A percentile compares a stretch with the other conserved stretches of the same genome.
These are phyloP conservation scores for Lasioglossum figueresi DNA, from an alignment of 2,888 invertebrate species.

Conservation along the genomic window DNA sequence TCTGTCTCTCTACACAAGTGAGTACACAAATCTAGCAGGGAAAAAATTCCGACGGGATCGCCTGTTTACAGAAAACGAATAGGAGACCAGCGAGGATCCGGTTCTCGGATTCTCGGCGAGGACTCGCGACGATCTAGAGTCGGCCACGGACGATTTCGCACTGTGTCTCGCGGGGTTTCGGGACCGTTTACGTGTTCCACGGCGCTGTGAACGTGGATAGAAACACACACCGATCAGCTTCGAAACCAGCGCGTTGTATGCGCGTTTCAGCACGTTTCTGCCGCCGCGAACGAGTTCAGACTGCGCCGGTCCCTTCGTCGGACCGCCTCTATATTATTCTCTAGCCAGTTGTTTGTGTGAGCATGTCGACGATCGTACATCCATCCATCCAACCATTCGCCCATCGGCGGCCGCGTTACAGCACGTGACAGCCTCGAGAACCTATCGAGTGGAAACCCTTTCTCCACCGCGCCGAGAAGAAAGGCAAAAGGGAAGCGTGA, in stretches of 20 bases:
- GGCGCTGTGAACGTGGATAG: neutral
- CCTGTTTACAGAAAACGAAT: neutral
- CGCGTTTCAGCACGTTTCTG: neutral
- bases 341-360: slow-evolving; percentile 51
- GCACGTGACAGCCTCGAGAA: slow-evolving; percentile 54
- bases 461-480: slow-evolving; percentile 6
- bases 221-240: neutral
- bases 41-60: neutral
- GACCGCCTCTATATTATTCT: slow-evolving; percentile 71
- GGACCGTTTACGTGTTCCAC: neutral
- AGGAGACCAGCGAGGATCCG: neutral
- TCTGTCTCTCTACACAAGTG: neutral
- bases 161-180: neutral
- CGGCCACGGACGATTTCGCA: neutral
- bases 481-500: slow-evolving; percentile 12
- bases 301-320: slow-evolving; percentile 52
- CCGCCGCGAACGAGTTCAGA: slow-evolving; percentile 32
- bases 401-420: neutral
- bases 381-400: neutral
- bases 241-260: neutral
- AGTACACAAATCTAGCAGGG: neutral
- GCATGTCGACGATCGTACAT: neutral
- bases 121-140: neutral
- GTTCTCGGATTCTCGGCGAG: neutral
- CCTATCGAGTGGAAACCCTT: slow-evolving; percentile 38